Conservation (phyloP, 2,888 invertebrate species). For the Linyphia triangularis region DNA sequence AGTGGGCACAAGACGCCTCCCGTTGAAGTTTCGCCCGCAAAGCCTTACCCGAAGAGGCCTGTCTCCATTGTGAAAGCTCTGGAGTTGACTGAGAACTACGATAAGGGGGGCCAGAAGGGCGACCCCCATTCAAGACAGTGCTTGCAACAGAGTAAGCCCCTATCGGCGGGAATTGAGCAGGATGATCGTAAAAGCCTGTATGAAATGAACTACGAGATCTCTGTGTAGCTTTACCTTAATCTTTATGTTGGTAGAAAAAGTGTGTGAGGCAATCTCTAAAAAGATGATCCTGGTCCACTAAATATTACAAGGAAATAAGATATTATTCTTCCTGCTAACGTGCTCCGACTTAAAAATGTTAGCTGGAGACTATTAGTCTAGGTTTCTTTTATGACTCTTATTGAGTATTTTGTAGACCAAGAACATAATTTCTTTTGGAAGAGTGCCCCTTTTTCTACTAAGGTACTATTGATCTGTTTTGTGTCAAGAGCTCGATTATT, state of each 20-base stretch:
- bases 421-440: too few species aligned
- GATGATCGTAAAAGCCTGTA: conserved; percentile 75
- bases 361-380: too few species aligned
- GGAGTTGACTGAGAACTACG: conserved; percentile 79
- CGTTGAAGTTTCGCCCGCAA: conserved; percentile 34
- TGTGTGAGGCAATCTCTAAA: too few species aligned
- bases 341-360: too few species aligned
- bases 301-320: too few species aligned
- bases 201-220: conserved; percentile 77
- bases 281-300: too few species aligned
- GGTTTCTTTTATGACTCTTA: too few species aligned
- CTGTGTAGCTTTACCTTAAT: conserved; percentile 76
- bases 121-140: conserved; percentile 55
- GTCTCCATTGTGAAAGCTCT: conserved; percentile 79
- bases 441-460: too few species aligned
- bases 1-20: conserved; percentile 58
- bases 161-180: conserved; percentile 24
- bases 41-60: conserved; percentile 65
- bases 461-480: not conserved
- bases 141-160: conserved; percentile 29
- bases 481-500: not conserved
- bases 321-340: too few species aligned
- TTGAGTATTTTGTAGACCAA: too few species aligned
- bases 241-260: too few species aligned
- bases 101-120: conserved; percentile 47